Percentiles rank a stretch among this genome's conserved stretches.
Evolutionary conservation across 2,797 vertebrate species (phyloP).

Genomic region (Odontamblyopus rebecca): DNA sequence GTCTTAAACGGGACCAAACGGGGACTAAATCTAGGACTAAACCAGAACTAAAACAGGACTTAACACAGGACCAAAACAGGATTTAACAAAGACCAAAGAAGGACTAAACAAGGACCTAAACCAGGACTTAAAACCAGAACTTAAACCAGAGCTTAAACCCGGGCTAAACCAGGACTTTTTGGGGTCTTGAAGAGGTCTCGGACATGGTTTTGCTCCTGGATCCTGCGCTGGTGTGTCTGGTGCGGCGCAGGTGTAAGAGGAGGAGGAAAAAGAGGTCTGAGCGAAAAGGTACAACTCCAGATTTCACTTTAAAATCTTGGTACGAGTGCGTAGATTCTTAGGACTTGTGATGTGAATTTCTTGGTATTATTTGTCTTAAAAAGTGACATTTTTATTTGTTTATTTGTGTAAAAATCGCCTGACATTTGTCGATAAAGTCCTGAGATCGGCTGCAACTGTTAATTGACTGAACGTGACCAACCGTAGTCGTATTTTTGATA

Average conservation of each 20-base stretch:
- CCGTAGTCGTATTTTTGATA: no score
- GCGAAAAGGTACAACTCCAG: slow-evolving; percentile 73
- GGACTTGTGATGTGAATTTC: not conserved
- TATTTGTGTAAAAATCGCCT: no score
- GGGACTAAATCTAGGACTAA: no score
- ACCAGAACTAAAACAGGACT: not conserved
- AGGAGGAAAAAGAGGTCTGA: slow-evolving; percentile 78
- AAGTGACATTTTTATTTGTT: not conserved
- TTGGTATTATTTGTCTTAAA: not conserved
- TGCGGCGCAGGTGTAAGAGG: slow-evolving; percentile 61
- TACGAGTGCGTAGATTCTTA: not conserved
- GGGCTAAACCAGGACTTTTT: not conserved
- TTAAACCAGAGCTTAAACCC: not conserved
- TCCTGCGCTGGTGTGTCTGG: slow-evolving; percentile 44
- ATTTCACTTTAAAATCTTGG: not conserved
- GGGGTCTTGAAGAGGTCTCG: not conserved
- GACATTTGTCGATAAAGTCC: no score
- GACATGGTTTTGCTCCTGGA: slow-evolving; percentile 62
- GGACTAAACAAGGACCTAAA: not conserved
- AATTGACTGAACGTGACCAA: no score
- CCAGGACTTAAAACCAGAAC: not conserved
- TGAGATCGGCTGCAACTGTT: no score
- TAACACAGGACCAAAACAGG: not conserved
- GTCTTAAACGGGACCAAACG: not conserved
- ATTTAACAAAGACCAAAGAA: no score